phyloP scores from a whole-genome alignment of 1,140 invertebrate genomes.

The Cotesia glomerata region DNA sequence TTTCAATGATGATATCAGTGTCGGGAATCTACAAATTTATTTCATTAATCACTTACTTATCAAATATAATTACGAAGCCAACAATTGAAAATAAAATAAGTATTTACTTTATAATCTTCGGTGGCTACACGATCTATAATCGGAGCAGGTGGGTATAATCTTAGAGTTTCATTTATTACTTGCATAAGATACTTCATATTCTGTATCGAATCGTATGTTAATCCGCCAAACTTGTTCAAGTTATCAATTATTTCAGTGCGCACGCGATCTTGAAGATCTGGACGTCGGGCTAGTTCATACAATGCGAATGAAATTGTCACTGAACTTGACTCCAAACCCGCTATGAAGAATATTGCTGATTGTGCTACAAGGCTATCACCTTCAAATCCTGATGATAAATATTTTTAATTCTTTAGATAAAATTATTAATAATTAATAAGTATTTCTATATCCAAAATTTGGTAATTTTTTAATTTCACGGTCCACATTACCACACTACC shows the following conservation, averaged over 20 bases:
- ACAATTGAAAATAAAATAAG: not conserved
- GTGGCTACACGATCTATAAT: conserved; percentile 56
- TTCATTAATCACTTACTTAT: not conserved
- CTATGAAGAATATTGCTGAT: conserved; percentile 51
- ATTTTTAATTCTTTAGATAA: not conserved
- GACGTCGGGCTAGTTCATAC: conserved; percentile 49
- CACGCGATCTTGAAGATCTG: conserved; percentile 49
- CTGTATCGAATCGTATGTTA: conserved; percentile 25
- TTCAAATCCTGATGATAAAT: conserved; percentile 22
- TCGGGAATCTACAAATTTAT: conserved; percentile 50
- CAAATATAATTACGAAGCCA: not conserved
- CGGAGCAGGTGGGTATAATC: conserved; percentile 66
- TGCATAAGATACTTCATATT: conserved; percentile 33
- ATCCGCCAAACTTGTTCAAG: conserved; percentile 29
- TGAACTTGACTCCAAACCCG: conserved; percentile 65
- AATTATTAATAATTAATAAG: not conserved
- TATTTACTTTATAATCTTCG: conserved; percentile 13
- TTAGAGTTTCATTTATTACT: conserved; percentile 45
- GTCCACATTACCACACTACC: no score
- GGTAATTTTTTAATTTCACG: no score
- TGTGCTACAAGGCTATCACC: conserved; percentile 33
- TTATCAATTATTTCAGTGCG: conserved; percentile 64
- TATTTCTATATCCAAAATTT: no score
- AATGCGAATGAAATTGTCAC: conserved; percentile 51
- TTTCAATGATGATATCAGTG: conserved; percentile 53